Base-by-base conservation (phyloP, 2,888 invertebrate species). In the Lycia hirtaria region DNA sequence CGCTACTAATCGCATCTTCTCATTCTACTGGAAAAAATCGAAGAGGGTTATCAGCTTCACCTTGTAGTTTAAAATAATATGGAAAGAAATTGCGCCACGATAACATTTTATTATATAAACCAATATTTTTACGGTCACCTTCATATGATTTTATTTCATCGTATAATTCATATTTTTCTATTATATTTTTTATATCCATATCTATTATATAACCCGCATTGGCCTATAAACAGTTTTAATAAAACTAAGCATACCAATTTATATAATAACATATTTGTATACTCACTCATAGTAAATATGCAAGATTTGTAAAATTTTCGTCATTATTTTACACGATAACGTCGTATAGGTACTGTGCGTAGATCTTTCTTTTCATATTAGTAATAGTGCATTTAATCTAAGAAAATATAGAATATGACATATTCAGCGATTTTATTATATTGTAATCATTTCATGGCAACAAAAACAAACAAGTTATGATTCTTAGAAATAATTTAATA, bases 21-120 rank as follows among this genome's bases (percentile, higher is more conserved):
- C 17, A 37, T 30, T 37, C 26, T 49, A 49, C 37, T 56, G 49
- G 44, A 44, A 49, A 55, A 44, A 30, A 38, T 44, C 19, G 55
- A 10, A 37, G 17, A 24, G 24, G 56, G 51, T 51, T 51, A 56
- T 56, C 56, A 51, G 56, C 37, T 51, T 56, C 51, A 56, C 45
- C 51, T 51, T 51, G 37, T 45, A 26, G 45, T 40, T 45, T 24
- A 44, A 49, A 50, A 56, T 56, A 51, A 40, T 19, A 40, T 17
- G 4, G 14, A 50, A 45, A 51, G 45, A 47, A 56, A 47, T 51
- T 50, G 45, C 40, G 30, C 24, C 22, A 40, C 56, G 40, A 56
- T 50, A 56, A 56, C 44, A 50, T 38, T 56, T n/a, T 38, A 30
- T 50, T 56, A 26, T 50, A 50, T 49, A 56, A 45, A 50, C 38